phyloP scores from a whole-genome alignment of 1,140 invertebrate genomes.

The Cryptotermes secundus region DNA sequence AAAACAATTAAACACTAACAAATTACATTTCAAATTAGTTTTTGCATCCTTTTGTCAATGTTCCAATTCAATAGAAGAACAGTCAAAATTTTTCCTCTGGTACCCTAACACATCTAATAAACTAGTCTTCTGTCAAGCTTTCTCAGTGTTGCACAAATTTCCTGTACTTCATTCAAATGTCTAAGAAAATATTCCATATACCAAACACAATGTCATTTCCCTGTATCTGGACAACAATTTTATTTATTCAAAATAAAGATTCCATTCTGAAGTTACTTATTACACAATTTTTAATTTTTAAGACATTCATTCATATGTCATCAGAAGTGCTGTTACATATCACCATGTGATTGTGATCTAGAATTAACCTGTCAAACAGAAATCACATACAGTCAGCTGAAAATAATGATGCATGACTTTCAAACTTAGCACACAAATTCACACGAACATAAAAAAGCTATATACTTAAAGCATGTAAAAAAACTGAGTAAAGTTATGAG shows the following conservation, averaged over 20 bases:
- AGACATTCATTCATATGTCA: background rate
- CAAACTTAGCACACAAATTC: background rate
- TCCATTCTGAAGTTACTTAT: background rate
- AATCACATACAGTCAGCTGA: background rate
- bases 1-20: no score
- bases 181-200: background rate
- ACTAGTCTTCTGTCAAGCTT: no score
- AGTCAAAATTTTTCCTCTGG: no score
- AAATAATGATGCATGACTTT: background rate
- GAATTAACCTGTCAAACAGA: background rate
- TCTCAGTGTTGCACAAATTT: no score
- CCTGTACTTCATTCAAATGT: background rate
- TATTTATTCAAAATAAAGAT: background rate
- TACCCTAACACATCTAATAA: no score
- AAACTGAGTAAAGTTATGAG: background rate
- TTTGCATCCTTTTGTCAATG: no score
- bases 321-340: background rate
- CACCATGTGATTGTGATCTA: background rate
- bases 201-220: background rate
- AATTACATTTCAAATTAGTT: no score
- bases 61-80: no score
- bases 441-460: background rate
- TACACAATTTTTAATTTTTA: background rate
- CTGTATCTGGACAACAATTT: background rate
- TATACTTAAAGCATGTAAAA: background rate